Base-by-base conservation (phyloP, 2,888 invertebrate species). In the Anthrax anthrax region DNA sequence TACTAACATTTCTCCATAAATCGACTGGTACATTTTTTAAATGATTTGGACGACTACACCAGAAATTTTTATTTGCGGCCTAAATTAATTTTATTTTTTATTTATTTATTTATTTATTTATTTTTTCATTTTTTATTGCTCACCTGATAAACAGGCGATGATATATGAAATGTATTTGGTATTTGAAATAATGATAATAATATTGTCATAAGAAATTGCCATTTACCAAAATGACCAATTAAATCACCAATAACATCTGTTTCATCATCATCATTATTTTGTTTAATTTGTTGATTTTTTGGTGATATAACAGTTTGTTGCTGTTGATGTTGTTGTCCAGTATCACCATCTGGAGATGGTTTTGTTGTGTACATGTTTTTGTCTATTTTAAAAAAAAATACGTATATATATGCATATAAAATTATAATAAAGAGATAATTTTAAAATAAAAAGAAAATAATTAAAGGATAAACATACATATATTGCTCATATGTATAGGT, bases 141-240 rank as follows among this genome's bases (percentile, higher is more conserved):
- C 55, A 76, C 76, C 62, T 80, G 81, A 65, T 85, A 85, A 1
- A 83, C 81, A 37, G 82, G 78, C 44, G 80, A 74, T 63, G 81
- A 81, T 59, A 85, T 85, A 66, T 84, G 85, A 71, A 83, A 84
- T 38, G 84, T 85, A 66, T 84, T 84, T 2, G 84, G 84, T 56
- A 85, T 75, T 58, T 84, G 84, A 70, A 84, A 80, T 40, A 85
- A 70, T 3, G 84, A 81, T 51, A 85, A 67, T 39, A 84, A 69
- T 58, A 84, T 78, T 4, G 84, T 84, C 69, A 81, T 76, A 51
- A 80, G 63, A 49, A 83, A 70, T 65, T 85, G 85, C 84, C 84
- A 85, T 53, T 76, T 74, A 42, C 85, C 85, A 61, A 79, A 84
- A 58, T 81, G 77, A 3, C 85, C 85, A 55, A 84, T 80, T 40